Percentiles rank a stretch among this genome's conserved stretches.
Conservation (phyloP, 2,113 vertebrate species). For the Corythornis cristatus region DNA sequence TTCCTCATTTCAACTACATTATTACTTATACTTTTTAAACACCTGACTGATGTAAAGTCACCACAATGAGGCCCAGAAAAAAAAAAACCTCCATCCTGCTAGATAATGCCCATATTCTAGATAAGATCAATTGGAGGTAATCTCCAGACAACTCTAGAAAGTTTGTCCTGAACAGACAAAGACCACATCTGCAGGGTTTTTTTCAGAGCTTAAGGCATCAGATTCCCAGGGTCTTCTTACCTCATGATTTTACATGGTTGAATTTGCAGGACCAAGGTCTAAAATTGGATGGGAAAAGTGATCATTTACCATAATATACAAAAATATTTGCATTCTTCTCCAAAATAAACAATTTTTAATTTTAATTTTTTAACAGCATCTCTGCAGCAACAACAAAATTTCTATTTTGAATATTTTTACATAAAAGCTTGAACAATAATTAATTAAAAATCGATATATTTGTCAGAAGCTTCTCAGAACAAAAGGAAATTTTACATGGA, state of each 20-base stretch:
- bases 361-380: not conserved
- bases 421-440: not conserved
- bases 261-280: not conserved
- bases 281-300: not conserved
- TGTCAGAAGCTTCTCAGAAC: slow-evolving; percentile 47
- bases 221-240: not conserved
- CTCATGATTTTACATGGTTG: not conserved
- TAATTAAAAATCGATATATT: slow-evolving; percentile 61
- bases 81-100: not conserved
- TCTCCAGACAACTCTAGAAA: not conserved
- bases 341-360: not conserved
- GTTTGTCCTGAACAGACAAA: not conserved
- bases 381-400: not conserved
- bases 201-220: not conserved
- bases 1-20: not conserved
- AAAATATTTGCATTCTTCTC: not conserved
- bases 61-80: not conserved
- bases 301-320: not conserved
- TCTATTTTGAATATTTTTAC: not conserved
- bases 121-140: not conserved
- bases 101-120: not conserved
- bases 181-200: not conserved
- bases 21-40: not conserved
- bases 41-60: not conserved
- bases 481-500: slow-evolving; percentile 52